These are phyloP conservation scores for Campoletis raptor DNA, from an alignment of 2,888 invertebrate genomes.

Conservation along the genomic window DNA sequence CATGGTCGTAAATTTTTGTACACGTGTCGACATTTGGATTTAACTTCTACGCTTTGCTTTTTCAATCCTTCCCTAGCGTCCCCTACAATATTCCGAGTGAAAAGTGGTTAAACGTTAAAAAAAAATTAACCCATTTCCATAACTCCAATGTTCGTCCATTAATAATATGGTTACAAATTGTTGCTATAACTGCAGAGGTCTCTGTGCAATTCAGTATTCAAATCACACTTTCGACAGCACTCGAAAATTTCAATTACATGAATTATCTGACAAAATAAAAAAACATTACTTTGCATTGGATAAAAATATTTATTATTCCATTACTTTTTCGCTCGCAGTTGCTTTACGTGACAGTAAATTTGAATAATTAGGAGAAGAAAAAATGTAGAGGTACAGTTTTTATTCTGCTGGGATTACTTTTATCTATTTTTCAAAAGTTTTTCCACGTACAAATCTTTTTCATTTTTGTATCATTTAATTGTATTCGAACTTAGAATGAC, in stretches of 20 bases:
- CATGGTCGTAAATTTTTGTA: slow-evolving; percentile 56
- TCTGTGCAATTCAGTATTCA: background rate
- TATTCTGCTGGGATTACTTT: background rate
- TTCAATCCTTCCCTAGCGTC: background rate
- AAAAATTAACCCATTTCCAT: slow-evolving; percentile 38
- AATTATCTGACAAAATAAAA: background rate
- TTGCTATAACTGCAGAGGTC: background rate
- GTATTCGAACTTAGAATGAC: too few relatives aligned
- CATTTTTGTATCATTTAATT: too few relatives aligned
- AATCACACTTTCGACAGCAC: background rate
- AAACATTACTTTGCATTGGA: background rate
- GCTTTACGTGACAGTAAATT: background rate
- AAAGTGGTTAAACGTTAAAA: slow-evolving; percentile 30
- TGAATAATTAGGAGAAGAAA: background rate
- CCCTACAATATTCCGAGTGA: slow-evolving; percentile 17
- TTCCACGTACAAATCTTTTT: background rate
- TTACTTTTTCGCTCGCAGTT: background rate
- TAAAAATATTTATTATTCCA: background rate
- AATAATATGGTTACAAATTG: slow-evolving; percentile 42
- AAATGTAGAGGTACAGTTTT: background rate
- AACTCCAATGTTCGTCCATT: slow-evolving; percentile 27
- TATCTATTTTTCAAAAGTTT: background rate
- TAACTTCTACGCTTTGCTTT: slow-evolving; percentile 25
- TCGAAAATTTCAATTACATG: background rate
- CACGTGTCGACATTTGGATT: slow-evolving; percentile 66